Conservation (phyloP, 2,797 vertebrate genomes). For the Tinamus major region DNA sequence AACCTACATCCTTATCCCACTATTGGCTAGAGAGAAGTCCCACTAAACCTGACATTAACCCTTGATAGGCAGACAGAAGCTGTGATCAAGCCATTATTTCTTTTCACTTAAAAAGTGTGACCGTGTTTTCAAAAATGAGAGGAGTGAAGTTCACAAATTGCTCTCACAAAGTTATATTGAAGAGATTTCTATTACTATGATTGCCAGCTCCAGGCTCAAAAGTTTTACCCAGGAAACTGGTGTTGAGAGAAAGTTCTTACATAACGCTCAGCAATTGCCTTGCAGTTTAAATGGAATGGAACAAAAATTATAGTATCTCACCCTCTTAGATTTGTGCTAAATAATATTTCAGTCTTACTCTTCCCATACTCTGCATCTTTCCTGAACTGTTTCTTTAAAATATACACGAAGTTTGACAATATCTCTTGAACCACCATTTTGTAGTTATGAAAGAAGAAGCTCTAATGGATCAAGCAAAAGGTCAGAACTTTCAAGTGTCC, state of each 20-base stretch:
- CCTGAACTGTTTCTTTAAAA: not conserved
- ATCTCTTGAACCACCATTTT: not conserved
- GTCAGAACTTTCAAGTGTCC: not conserved
- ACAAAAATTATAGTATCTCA: not conserved
- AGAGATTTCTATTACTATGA: not conserved
- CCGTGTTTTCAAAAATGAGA: not conserved
- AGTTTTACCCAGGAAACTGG: not conserved
- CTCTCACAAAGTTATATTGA: not conserved
- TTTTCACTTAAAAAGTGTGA: not conserved
- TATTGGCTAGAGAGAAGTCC: not conserved
- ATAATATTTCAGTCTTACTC: not conserved
- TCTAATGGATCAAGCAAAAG: not conserved
- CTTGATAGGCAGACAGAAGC: not conserved
- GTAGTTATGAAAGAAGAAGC: not conserved
- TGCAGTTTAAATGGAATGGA: not conserved
- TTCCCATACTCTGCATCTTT: not conserved
- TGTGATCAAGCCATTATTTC: not conserved
- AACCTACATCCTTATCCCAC: not conserved
- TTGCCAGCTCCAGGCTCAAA: not conserved
- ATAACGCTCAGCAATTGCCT: not conserved
- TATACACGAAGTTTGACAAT: not conserved
- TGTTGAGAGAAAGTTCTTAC: not conserved
- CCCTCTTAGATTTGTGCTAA: not conserved
- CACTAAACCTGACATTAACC: not conserved
- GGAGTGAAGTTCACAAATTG: not conserved